These are phyloP conservation scores for Pseudanteris insignis DNA, from an alignment of 2,888 invertebrate species.

Conservation along the genomic window DNA sequence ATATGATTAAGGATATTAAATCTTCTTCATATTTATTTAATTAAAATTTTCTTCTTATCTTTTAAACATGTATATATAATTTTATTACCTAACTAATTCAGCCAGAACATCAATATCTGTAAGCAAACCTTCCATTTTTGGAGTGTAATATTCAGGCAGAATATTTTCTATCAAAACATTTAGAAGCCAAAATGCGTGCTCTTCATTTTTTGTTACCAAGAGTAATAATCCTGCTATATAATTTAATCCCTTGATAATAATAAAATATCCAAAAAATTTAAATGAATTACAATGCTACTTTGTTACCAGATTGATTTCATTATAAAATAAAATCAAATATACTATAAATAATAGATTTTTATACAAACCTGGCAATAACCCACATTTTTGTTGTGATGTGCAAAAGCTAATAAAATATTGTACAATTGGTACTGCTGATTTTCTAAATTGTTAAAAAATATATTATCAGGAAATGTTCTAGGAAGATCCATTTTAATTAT, in stretches of 20 bases:
- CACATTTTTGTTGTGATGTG: conserved; percentile 85
- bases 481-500: conserved; percentile 89
- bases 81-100: conserved; percentile 80
- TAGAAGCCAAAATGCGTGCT: conserved; percentile 91
- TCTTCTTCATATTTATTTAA: too few relatives aligned
- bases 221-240: conserved; percentile 89
- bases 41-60: too few relatives aligned
- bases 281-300: too few relatives aligned
- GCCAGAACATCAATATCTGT: conserved; percentile 90
- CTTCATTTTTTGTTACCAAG: conserved; percentile 87
- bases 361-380: conserved; percentile 83
- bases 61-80: too few relatives aligned
- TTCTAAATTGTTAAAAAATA: conserved; percentile 83
- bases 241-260: conserved; percentile 91
- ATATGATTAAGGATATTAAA: too few relatives aligned
- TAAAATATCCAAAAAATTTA: too few relatives aligned
- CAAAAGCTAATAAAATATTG: conserved; percentile 88
- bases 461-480: conserved; percentile 94
- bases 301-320: too few relatives aligned
- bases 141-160: conserved; percentile 87
- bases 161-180: conserved; percentile 88
- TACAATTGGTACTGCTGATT: conserved; percentile 80
- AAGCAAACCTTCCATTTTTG: conserved; percentile 88
- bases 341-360: too few relatives aligned
- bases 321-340: too few relatives aligned